Conservation (phyloP, 2,888 invertebrate species). For the Ichneumon xanthorius region DNA sequence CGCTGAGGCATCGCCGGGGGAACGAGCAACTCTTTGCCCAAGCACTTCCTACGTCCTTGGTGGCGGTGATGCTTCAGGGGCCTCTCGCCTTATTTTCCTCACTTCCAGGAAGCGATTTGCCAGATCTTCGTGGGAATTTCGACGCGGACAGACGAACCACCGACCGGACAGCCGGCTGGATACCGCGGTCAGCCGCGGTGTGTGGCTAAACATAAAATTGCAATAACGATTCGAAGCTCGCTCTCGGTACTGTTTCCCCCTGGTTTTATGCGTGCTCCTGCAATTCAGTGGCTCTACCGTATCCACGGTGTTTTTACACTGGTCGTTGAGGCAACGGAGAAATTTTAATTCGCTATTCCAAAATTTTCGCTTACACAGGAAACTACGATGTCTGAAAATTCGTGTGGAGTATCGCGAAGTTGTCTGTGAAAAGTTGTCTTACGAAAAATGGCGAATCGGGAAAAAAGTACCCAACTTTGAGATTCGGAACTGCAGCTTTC, state of each 20-base stretch:
- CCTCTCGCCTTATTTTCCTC: slow-evolving; percentile 60
- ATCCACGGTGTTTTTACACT: slow-evolving; percentile 19
- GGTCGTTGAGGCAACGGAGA: neutral
- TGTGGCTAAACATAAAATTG: slow-evolving; percentile 57
- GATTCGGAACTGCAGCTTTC: neutral
- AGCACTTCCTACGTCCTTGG: slow-evolving; percentile 65
- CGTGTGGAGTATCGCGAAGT: neutral
- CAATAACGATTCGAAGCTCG: slow-evolving; percentile 57
- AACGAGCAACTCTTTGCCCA: slow-evolving; percentile 50
- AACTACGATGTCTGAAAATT: neutral
- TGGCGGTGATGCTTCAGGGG: slow-evolving; percentile 60
- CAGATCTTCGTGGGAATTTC: slow-evolving; percentile 68
- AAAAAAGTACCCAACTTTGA: neutral
- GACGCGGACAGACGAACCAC: slow-evolving; percentile 49
- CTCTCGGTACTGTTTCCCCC: slow-evolving; percentile 18
- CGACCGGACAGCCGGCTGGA: slow-evolving; percentile 41
- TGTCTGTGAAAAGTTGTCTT: neutral
- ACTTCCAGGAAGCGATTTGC: slow-evolving; percentile 67
- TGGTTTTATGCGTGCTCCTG: slow-evolving; percentile 46
- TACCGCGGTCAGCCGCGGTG: slow-evolving; percentile 40
- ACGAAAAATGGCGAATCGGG: neutral
- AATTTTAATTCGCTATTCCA: neutral
- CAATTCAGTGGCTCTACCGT: slow-evolving; percentile 25
- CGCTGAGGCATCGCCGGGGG: slow-evolving; percentile 33
- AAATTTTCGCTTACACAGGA: neutral